A percentile compares a stretch with the other conserved stretches of the same genome.
Conservation (phyloP, 2,797 vertebrate genomes). For the Rachycentron canadum region DNA sequence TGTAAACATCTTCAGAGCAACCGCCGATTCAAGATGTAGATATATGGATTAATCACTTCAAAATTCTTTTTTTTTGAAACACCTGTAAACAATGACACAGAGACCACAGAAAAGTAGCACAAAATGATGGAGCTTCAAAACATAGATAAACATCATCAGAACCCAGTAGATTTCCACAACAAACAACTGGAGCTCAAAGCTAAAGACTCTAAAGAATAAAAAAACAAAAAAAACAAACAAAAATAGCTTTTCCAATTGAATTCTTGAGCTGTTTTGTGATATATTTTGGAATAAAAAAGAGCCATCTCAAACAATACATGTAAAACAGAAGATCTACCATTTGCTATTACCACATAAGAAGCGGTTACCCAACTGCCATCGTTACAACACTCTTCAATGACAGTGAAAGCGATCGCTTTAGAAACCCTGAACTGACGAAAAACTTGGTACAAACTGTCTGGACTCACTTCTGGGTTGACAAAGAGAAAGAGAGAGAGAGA, state of each 20-base stretch:
- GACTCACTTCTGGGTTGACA: neutral
- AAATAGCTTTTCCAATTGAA: neutral
- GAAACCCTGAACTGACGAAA: neutral
- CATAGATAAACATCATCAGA: constrained; percentile 13
- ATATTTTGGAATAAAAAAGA: neutral
- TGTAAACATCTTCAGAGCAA: constrained; percentile 17
- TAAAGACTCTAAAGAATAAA: constrained; percentile 7
- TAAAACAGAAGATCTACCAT: neutral
- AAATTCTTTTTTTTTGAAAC: constrained; percentile 42
- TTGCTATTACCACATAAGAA: neutral
- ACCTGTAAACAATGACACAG: constrained; percentile 33
- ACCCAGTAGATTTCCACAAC: neutral
- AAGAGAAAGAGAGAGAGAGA: neutral
- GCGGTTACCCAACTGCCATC: neutral
- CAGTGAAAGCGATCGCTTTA: neutral
- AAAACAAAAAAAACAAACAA: neutral
- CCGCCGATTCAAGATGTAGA: constrained; percentile 24
- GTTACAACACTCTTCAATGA: neutral
- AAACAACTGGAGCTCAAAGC: neutral
- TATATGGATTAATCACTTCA: constrained; percentile 50
- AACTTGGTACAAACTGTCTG: neutral
- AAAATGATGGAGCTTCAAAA: constrained; percentile 32
- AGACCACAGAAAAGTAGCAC: constrained; percentile 1
- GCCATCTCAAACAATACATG: neutral
- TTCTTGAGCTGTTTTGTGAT: neutral